Percentiles rank a stretch among this genome's conserved stretches.
phyloP scores from a whole-genome alignment of 2,113 vertebrate species.

The Malaclemys terrapin region DNA sequence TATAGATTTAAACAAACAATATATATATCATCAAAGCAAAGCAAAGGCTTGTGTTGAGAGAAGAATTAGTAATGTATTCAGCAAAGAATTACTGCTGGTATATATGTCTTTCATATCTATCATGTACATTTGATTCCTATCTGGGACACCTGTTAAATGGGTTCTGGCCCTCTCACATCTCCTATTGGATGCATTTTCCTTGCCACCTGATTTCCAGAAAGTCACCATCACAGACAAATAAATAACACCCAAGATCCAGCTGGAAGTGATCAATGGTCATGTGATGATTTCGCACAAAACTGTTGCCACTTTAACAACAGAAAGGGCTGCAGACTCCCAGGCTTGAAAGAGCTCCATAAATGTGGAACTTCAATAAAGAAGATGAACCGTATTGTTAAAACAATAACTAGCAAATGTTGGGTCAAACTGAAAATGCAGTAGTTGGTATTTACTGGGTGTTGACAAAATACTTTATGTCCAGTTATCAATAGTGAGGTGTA shows the following conservation, averaged over 20 bases:
- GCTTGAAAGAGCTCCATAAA: background rate
- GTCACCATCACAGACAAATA: background rate
- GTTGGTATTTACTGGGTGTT: background rate
- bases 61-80: background rate
- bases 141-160: background rate
- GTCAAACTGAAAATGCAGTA: conserved; percentile 16
- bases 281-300: background rate
- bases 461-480: background rate
- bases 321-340: background rate
- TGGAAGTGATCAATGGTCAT: background rate
- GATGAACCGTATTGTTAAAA: background rate
- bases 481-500: background rate
- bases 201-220: background rate
- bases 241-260: fast-evolving
- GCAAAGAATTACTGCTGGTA: background rate
- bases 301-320: background rate
- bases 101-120: background rate
- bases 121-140: background rate
- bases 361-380: fast-evolving
- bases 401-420: background rate
- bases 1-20: background rate
- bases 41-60: background rate
- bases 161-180: background rate
- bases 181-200: background rate
- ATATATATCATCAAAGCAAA: background rate